Evolutionary conservation across 2,113 vertebrate genomes (phyloP).

Genomic region (Protobothrops mucrosquamatus): DNA sequence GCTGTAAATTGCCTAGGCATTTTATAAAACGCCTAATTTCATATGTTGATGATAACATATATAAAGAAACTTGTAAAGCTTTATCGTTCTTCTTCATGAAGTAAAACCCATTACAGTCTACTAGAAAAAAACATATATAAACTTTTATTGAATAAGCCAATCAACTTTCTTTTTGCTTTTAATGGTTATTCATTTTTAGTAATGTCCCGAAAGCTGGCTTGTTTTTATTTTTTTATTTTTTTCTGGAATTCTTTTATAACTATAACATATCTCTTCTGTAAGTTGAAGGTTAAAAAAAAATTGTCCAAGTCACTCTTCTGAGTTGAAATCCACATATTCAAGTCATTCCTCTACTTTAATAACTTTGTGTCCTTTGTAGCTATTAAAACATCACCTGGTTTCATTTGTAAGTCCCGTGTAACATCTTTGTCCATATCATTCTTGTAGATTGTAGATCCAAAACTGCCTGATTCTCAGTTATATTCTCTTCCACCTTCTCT

Average conservation of each 20-base stretch:
- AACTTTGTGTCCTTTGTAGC: too few species aligned
- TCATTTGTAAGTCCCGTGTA: too few species aligned
- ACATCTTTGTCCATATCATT: too few species aligned
- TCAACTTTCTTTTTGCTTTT: not conserved
- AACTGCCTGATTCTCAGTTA: not conserved
- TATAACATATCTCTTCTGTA: not conserved
- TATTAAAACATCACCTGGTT: too few species aligned
- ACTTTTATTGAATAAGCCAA: not conserved
- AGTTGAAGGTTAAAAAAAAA: not conserved
- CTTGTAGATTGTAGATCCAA: not conserved
- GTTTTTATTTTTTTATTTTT: not conserved
- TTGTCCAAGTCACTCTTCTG: not conserved
- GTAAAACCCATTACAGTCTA: too few species aligned
- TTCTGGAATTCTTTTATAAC: not conserved
- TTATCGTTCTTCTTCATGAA: too few species aligned
- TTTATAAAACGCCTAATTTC: not conserved
- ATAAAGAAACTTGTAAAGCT: too few species aligned
- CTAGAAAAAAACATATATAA: too few species aligned
- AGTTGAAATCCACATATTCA: too few species aligned
- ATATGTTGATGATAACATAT: not conserved
- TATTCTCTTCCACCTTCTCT: too few species aligned
- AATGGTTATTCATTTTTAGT: not conserved
- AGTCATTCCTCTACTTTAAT: too few species aligned
- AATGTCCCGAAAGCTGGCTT: not conserved
- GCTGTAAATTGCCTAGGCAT: not conserved